Evolutionary conservation across 1,140 invertebrate species (phyloP), one percentile per base, ranked within the genome.

Genomic region (Plutomurus gul): DNA sequence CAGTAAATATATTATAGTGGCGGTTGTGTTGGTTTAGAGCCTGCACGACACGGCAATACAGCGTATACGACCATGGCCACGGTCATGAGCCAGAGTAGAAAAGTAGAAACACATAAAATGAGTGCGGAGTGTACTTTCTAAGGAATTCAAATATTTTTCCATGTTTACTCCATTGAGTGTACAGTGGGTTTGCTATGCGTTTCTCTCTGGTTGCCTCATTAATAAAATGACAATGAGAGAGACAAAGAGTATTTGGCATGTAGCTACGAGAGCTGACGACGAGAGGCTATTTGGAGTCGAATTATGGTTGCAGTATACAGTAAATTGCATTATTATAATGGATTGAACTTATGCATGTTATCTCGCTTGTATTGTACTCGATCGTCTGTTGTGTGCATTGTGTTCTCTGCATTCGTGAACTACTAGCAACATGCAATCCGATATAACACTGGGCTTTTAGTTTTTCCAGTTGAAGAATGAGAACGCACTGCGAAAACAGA

Each of bases 271-370:
- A n/a, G n/a, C n/a, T n/a, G n/a, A n/a, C n/a, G n/a, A n/a, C n/a
- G n/a, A n/a, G n/a, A n/a, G n/a, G n/a, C n/a, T n/a, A n/a, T n/a
- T n/a, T 51, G 25, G 47, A 51, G 47, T 22, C 47, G 25, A 51
- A 51, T 51, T 18, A 51, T 51, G 47, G 20, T 65, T 65, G 56
- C 56, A 33, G 56, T 27, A n/a, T 65, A 65, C 36, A 65, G 56
- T 65, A 65, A 65, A 65, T 65, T 65, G 56, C 56, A 30, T 65
- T 65, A 65, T 65, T 65, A 65, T 65, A 65, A 65, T 65, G 56
- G 56, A 65, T 33, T 33, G 56, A 16, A 33, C 56, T 65, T 65
- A 30, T 65, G 56, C 56, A 65, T 65, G 56, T 33, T 65, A 65
- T n/a, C 25, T 33, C 27, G 27, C 36, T 65, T 20, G 47, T 56